These are phyloP conservation scores for Carabus problematicus DNA, from an alignment of 2,888 invertebrate species.

Conservation along the genomic window DNA sequence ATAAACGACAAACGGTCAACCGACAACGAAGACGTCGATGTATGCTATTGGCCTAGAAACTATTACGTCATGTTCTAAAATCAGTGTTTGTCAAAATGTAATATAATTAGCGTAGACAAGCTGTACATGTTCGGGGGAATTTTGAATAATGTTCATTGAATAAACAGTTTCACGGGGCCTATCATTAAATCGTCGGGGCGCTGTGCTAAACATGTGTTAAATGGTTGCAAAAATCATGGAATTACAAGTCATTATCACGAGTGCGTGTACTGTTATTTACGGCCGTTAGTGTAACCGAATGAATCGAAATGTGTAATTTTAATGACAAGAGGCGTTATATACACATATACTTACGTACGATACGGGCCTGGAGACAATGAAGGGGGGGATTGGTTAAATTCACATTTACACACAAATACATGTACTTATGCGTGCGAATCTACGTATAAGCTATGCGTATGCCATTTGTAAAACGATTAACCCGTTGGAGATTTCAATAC, in stretches of 20 bases:
- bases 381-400: background rate
- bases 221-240: conserved; percentile 3
- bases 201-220: background rate
- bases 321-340: background rate
- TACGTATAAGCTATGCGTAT: background rate
- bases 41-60: no score
- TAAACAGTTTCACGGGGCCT: no score
- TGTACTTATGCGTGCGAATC: conserved; percentile 1
- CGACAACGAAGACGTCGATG: no score
- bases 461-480: conserved; percentile 17
- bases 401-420: conserved; percentile 1
- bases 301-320: conserved; percentile 14
- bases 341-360: background rate
- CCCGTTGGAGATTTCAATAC: conserved; percentile 35
- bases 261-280: conserved; percentile 18
- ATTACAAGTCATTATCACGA: conserved; percentile 2
- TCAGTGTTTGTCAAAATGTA: no score
- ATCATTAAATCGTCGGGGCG: background rate
- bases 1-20: background rate
- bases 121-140: no score
- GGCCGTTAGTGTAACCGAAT: conserved; percentile 4
- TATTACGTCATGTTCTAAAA: no score
- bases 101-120: no score
- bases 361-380: background rate
- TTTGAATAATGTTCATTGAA: no score